A percentile compares a stretch with the other conserved stretches of the same genome.
These are phyloP conservation scores for Merluccius polli DNA, from an alignment of 2,797 vertebrate species.

Conservation along the genomic window DNA sequence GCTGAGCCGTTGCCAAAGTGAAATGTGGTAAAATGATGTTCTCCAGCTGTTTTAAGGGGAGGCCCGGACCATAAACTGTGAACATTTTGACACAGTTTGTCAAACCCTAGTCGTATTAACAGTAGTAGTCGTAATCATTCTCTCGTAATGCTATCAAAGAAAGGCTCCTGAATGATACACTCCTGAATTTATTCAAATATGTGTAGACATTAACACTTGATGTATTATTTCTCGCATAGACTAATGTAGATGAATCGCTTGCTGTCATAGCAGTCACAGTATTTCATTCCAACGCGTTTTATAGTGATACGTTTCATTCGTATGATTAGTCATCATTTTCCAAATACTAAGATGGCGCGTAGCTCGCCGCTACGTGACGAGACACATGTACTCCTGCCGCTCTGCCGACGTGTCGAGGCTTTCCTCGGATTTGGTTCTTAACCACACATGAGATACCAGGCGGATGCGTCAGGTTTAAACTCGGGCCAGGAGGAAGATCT, in stretches of 20 bases:
- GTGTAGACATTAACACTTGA: neutral
- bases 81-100: neutral
- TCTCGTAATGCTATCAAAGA: neutral
- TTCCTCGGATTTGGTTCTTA: constrained; percentile 40
- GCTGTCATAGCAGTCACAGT: neutral
- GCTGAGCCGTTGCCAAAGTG: neutral
- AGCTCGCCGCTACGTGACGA: constrained; percentile 58
- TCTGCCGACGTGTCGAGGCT: constrained; percentile 46
- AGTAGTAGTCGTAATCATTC: neutral
- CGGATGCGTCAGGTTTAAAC: constrained; percentile 49
- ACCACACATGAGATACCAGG: constrained; percentile 41
- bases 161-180: neutral
- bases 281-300: neutral
- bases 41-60: neutral
- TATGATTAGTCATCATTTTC: constrained; percentile 32
- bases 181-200: neutral
- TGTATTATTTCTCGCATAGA: neutral
- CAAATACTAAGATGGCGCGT: constrained; percentile 18
- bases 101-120: neutral
- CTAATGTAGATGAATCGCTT: neutral
- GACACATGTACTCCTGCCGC: constrained; percentile 47
- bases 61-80: neutral
- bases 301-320: no score
- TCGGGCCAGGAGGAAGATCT: constrained; percentile 35
- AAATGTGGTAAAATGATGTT: neutral